phyloP scores from a whole-genome alignment of 1,140 invertebrate genomes.

The Lysiphlebus fabarum region DNA sequence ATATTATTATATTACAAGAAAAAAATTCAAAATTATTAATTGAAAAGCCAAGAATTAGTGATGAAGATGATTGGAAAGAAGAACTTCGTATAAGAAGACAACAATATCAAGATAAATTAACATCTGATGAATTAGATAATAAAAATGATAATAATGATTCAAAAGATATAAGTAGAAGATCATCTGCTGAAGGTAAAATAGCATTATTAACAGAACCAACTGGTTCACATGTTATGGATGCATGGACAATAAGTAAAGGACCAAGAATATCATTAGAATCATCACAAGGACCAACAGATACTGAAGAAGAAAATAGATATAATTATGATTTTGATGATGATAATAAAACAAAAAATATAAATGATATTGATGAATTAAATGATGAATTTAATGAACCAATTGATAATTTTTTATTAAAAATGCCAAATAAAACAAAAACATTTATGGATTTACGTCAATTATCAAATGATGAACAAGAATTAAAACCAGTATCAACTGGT shows the following conservation, averaged over 20 bases:
- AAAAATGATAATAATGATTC: conserved; percentile 37
- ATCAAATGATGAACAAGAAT: conserved; percentile 27
- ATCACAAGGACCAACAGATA: conserved; percentile 45
- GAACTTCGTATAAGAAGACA: conserved; percentile 42
- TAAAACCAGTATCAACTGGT: conserved; percentile 25
- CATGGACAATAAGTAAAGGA: conserved; percentile 48
- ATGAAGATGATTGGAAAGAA: conserved; percentile 50
- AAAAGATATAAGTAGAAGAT: conserved; percentile 40
- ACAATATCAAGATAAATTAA: conserved; percentile 33
- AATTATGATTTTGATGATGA: conserved; percentile 29
- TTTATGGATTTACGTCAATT: conserved; percentile 45
- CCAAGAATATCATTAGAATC: conserved; percentile 36
- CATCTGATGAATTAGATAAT: conserved; percentile 26
- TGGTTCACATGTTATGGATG: conserved; percentile 43
- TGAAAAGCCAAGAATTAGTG: conserved; percentile 34
- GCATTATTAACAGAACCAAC: conserved; percentile 46
- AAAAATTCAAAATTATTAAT: conserved; percentile 26
- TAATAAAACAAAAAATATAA: conserved; percentile 29
- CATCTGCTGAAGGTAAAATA: conserved; percentile 50
- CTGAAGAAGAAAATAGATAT: conserved; percentile 41
- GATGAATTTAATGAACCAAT: conserved; percentile 30
- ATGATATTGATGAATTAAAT: conserved; percentile 30
- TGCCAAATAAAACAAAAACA: conserved; percentile 40
- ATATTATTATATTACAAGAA: neutral
- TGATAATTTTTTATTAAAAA: conserved; percentile 41